Base-by-base conservation (phyloP, 2,888 invertebrate genomes). In the Brenthis ino region DNA sequence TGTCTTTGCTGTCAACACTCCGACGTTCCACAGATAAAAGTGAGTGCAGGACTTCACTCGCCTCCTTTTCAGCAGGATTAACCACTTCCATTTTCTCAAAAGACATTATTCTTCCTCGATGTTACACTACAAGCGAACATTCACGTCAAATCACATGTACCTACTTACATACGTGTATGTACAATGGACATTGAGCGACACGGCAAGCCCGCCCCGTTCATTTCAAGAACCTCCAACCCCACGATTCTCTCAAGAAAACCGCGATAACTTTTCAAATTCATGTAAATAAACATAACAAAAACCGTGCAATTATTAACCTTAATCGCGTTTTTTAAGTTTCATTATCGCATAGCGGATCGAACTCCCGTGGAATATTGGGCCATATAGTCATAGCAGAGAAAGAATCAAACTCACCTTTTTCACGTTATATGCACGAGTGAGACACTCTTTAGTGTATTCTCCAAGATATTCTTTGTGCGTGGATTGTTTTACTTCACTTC, bases 11-110 rank as follows among this genome's bases (percentile, higher is more conserved):
- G 80, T 93, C 93, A 78, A 95, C 94, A 81, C 95, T 95, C 57
- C 95, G 94, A 47, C 95, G 88, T 83, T 95, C 95, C 73, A 95
- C 95, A 11, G 95, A 95, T 67, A 95, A 85, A 72, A 95, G 85
- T 20, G 95, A 95, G 82, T 95, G 95, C 65, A 95, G 87, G 56
- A 95, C 95, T 86, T 95, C 95, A 79, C 95, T 95, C 24, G 95
- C 95, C 83, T 95, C 95, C 84, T 95, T 95, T 86, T 95, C 95
- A 50, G 95, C 95, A 71, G 94, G 93, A 83, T 95, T 95, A 76
- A 95, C 95, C 77, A 93, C 93, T 82, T 94, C 94, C 94, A 95
- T 94, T 87, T 94, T 93, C 80, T 92, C 91, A 84, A 88, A 93
- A 76, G 91, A 91, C 92, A 93, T 91, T 77, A 77, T 79, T 82